A percentile compares a stretch with the other conserved stretches of the same genome.
Conservation (phyloP, 2,888 invertebrate species). For the Stratiomys singularior region DNA sequence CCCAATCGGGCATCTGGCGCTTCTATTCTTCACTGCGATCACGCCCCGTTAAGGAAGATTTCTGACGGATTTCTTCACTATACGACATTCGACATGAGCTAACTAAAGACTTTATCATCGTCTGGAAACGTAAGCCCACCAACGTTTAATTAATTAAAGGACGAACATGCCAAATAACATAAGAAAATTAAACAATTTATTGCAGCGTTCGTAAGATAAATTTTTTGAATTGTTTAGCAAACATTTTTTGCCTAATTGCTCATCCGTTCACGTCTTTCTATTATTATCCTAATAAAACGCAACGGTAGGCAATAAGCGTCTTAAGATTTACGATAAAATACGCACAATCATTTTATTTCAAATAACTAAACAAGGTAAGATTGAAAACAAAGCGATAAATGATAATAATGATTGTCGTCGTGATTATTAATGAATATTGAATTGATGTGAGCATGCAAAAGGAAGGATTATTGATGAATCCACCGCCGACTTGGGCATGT, state of each 20-base stretch:
- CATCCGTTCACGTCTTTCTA: not conserved
- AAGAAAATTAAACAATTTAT: not conserved
- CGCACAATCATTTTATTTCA: not conserved
- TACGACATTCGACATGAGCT: too few relatives aligned
- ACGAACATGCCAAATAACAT: too few relatives aligned
- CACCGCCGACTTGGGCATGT: too few relatives aligned
- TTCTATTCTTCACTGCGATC: too few relatives aligned
- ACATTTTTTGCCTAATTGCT: not conserved
- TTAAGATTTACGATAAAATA: constrained; percentile 4
- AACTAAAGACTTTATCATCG: too few relatives aligned
- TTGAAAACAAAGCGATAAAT: constrained; percentile 5
- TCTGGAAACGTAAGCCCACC: too few relatives aligned
- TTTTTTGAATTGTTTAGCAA: not conserved
- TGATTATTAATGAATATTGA: constrained; percentile 25
- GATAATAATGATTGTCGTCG: not conserved
- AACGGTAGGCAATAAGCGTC: not conserved
- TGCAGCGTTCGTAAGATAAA: not conserved
- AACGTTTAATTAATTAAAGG: too few relatives aligned
- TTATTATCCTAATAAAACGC: not conserved
- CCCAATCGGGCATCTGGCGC: too few relatives aligned
- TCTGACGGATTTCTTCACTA: too few relatives aligned
- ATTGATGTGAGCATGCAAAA: not conserved
- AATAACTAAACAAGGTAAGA: not conserved
- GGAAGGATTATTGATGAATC: not conserved
- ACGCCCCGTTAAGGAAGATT: too few relatives aligned